Evolutionary conservation across 30 jellyfish, hydroid and myxozoan species (phyloP).

Genomic region (Haliclystus octoradiatus): DNA sequence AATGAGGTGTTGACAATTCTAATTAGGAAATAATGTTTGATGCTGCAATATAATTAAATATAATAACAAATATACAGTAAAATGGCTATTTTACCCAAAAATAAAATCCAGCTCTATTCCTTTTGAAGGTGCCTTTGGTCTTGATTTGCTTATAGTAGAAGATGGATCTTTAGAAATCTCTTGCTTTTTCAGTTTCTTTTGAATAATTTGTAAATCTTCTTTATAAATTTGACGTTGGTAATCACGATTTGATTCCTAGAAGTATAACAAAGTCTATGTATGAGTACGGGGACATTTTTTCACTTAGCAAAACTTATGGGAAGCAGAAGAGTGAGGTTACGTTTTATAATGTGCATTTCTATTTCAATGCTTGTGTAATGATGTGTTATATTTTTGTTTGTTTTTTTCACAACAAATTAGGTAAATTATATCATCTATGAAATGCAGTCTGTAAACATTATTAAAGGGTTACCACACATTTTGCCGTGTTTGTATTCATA

Average conservation of each 20-base stretch:
- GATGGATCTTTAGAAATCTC: constrained; percentile 12
- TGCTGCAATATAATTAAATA: too few species aligned
- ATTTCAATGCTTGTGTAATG: background rate
- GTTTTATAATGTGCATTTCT: background rate
- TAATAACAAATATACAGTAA: too few species aligned
- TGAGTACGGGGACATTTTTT: too few species aligned
- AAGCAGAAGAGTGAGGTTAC: background rate
- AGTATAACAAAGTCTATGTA: background rate
- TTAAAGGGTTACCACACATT: too few species aligned
- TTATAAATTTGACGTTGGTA: constrained; percentile 64
- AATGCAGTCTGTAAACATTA: too few species aligned
- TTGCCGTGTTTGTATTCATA: too few species aligned
- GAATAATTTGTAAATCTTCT: constrained; percentile 74
- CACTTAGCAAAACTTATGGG: background rate
- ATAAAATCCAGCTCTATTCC: constrained; percentile 62
- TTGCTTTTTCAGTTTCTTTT: constrained; percentile 44
- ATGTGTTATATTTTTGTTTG: too few species aligned
- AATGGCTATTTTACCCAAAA: constrained; percentile 47
- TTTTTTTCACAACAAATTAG: too few species aligned
- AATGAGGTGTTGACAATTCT: too few species aligned
- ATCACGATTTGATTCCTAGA: constrained; percentile 58
- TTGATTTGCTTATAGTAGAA: constrained; percentile 45
- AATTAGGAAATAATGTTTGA: too few species aligned
- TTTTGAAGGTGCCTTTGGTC: constrained; percentile 71
- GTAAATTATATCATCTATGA: too few species aligned